Conservation (phyloP, 2,888 invertebrate species). For the Drosophila neotestacea region DNA sequence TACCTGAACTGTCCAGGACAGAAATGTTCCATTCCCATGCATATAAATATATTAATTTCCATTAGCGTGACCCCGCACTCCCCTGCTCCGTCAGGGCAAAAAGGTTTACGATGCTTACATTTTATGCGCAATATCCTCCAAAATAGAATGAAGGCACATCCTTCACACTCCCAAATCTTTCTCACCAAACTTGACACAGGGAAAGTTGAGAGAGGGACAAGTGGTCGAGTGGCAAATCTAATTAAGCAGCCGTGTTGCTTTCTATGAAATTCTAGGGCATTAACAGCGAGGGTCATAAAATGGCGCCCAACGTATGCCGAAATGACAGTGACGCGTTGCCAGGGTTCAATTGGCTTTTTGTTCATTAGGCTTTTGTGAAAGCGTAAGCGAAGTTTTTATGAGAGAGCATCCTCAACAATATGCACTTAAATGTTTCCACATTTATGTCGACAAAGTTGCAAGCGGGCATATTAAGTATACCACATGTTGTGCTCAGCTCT, state of each 20-base stretch:
- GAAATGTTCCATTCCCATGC: not conserved
- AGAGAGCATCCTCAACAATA: slow-evolving; percentile 22
- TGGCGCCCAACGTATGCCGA: slow-evolving; percentile 30
- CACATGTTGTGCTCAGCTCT: slow-evolving; percentile 58
- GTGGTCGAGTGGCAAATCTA: slow-evolving; percentile 67
- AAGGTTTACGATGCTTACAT: slow-evolving; percentile 68
- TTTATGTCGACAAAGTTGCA: slow-evolving; percentile 37
- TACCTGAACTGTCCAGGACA: slow-evolving; percentile 43
- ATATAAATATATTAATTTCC: slow-evolving; percentile 62
- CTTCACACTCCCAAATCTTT: not conserved
- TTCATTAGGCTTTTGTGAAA: slow-evolving; percentile 36
- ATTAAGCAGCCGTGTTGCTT: slow-evolving; percentile 63
- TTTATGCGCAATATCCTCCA: slow-evolving; percentile 59
- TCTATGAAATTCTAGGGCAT: slow-evolving; percentile 40
- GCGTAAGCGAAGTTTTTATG: slow-evolving; percentile 47
- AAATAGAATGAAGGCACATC: slow-evolving; percentile 22
- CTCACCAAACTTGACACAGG: slow-evolving; percentile 17
- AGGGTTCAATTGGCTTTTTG: slow-evolving; percentile 63
- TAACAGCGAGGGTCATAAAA: slow-evolving; percentile 65
- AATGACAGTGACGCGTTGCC: slow-evolving; percentile 24
- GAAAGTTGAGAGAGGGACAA: slow-evolving; percentile 22
- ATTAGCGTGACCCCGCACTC: slow-evolving; percentile 51
- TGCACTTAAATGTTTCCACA: slow-evolving; percentile 55
- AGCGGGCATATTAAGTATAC: slow-evolving; percentile 59
- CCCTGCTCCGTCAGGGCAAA: slow-evolving; percentile 11